A percentile compares a stretch with the other conserved stretches of the same genome.
phyloP scores from a whole-genome alignment of 2,113 vertebrate species.

The Oreochromis tanganicae region DNA sequence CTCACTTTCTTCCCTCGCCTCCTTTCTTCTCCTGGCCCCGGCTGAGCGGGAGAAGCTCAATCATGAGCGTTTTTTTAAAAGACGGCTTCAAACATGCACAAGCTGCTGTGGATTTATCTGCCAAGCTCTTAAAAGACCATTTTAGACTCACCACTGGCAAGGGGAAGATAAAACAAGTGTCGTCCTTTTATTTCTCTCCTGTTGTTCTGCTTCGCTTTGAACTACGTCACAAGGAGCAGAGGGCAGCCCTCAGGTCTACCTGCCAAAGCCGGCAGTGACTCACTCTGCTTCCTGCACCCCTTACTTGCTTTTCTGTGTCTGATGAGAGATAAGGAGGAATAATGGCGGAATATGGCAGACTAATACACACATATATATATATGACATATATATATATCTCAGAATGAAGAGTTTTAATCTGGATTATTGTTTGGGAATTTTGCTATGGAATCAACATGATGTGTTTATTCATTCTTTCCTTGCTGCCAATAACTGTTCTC shows the following conservation, averaged over 20 bases:
- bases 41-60: background rate
- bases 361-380: background rate
- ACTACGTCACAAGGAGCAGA: slow-evolving; percentile 22
- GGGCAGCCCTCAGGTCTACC: slow-evolving; percentile 39
- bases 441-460: background rate
- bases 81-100: background rate
- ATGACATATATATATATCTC: background rate
- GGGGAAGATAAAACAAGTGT: background rate
- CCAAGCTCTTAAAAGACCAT: background rate
- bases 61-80: slow-evolving; percentile 10
- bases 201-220: background rate
- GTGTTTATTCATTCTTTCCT: background rate
- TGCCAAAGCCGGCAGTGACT: slow-evolving; percentile 34
- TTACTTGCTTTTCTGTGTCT: background rate
- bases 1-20: background rate
- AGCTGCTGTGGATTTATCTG: slow-evolving; percentile 13
- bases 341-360: background rate
- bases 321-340: background rate
- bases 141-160: slow-evolving; percentile 12
- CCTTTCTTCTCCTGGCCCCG: background rate
- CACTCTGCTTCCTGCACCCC: background rate
- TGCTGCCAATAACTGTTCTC: background rate
- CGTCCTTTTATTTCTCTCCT: background rate
- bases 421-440: background rate
- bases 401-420: background rate